Evolutionary conservation across 2,113 vertebrate species (phyloP), one percentile per base, ranked within the genome.

Genomic region (Nicator chloris): DNA sequence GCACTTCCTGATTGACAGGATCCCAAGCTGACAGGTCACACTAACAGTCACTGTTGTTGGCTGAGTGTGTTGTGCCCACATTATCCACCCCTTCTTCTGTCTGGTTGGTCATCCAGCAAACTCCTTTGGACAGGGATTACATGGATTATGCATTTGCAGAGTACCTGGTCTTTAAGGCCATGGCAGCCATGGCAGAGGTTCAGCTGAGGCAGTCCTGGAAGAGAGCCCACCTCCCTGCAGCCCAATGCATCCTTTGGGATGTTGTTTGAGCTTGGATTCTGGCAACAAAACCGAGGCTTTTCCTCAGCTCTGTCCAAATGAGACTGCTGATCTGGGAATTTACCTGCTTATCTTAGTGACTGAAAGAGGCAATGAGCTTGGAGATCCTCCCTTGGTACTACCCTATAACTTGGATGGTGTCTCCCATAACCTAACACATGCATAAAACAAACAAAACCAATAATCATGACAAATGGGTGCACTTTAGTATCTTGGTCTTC

Each of bases 51-150:
- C 56, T 8, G 47, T 10, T 71, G 39, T 13, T 68, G 56, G 33
- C 27, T 57, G 33, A 28, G 18, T 14, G 26, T 33, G 11, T 44
- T 12, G 4, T 49, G 57, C 26, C 35, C 23, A 2, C 28, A 12
- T 66, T 59, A 75, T 30, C 76, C 31, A 77, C 4, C 26, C 1
- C 1, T 53, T 82, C 49, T 73, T 78, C 75, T 57, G 75, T 42
- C 60, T 2, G 1, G 27, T 28, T 64, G 51, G 47, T n/a, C 49
- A 42, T 0, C 0, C 30, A 45, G 47, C 27, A 66, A 47, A 2
- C 39, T 51, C 37, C 54, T 77, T 21, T 1, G 0, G 60, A 69
- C 0, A 5, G 19, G 37, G 33, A 40, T 54, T 47, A 31, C 35
- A 53, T 0, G 0, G 35, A 54, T 71, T 66, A 83, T 35, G 30